Evolutionary conservation across 1,140 invertebrate genomes (phyloP).

Genomic region (Drosophila pruinosa): DNA sequence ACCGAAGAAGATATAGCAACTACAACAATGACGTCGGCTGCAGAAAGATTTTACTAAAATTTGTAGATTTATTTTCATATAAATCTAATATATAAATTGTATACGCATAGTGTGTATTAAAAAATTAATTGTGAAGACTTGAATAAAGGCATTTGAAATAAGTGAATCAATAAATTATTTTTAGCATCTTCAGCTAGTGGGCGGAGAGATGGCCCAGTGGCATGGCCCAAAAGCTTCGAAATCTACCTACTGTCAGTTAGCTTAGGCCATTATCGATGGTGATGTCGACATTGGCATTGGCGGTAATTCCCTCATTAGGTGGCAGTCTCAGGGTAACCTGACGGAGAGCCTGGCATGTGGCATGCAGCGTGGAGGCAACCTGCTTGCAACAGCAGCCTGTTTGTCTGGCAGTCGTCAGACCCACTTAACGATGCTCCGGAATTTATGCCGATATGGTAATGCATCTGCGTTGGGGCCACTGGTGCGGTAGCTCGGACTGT

Average conservation of each 20-base stretch:
- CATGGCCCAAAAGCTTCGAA: neutral
- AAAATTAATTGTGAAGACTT: no score
- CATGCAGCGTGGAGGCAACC: conserved; percentile 26
- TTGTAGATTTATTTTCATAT: no score
- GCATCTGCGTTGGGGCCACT: conserved; percentile 57
- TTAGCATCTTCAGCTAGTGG: no score
- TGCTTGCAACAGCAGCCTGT: conserved; percentile 42
- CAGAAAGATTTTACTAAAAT: neutral
- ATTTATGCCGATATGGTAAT: conserved; percentile 82
- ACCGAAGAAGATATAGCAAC: neutral
- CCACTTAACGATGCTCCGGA: conserved; percentile 82
- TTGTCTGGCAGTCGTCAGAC: conserved; percentile 47
- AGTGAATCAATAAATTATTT: neutral
- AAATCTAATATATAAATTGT: no score
- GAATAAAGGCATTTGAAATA: no score
- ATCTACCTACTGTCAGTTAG: conserved; percentile 22
- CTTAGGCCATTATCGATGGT: conserved; percentile 49
- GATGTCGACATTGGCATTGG: conserved; percentile 48
- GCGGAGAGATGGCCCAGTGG: neutral
- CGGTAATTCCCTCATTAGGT: conserved; percentile 72
- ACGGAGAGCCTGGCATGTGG: conserved; percentile 2
- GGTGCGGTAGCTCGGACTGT: conserved; percentile 6
- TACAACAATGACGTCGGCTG: neutral
- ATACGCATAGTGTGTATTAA: no score
- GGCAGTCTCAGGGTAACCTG: conserved; percentile 42